These are phyloP conservation scores for Rallus crepitans DNA, from an alignment of 2,797 vertebrate genomes.

Conservation along the genomic window DNA sequence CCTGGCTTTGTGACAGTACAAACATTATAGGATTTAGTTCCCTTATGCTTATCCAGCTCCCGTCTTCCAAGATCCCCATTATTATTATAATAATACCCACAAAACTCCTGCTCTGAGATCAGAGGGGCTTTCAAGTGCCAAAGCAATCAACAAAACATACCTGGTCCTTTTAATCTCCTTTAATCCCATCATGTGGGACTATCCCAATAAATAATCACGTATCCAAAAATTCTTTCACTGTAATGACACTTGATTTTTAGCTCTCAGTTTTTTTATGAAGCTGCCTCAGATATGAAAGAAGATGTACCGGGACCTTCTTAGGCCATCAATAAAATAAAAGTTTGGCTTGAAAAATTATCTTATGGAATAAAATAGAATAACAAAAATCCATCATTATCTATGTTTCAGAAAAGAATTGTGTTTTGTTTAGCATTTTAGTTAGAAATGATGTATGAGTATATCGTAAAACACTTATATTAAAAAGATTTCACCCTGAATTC, in stretches of 20 bases:
- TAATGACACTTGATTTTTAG: slow-evolving; percentile 49
- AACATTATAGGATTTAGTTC: slow-evolving; percentile 59
- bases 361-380: slow-evolving; percentile 67
- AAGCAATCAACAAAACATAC: slow-evolving; percentile 60
- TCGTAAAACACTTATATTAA: slow-evolving; percentile 83
- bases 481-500: slow-evolving; percentile 79
- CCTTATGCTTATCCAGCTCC: slow-evolving; percentile 47
- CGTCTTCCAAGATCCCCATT: slow-evolving; percentile 12
- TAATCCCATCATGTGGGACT: slow-evolving; percentile 40
- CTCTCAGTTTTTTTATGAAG: slow-evolving; percentile 43
- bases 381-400: slow-evolving; percentile 78
- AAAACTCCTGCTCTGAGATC: slow-evolving; percentile 50
- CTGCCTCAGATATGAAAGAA: slow-evolving; percentile 66
- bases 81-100: slow-evolving; percentile 46
- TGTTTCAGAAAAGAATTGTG: slow-evolving; percentile 62
- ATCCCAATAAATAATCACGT: neutral
- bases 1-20: slow-evolving; percentile 63
- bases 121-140: slow-evolving; percentile 51
- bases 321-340: slow-evolving; percentile 74
- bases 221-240: neutral
- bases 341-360: slow-evolving; percentile 80
- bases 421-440: slow-evolving; percentile 82
- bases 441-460: slow-evolving; percentile 81
- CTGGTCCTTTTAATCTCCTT: slow-evolving; percentile 49
- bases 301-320: slow-evolving; percentile 63